Percentiles rank a stretch among this genome's conserved stretches.
phyloP scores from a whole-genome alignment of 2,888 invertebrate species.

The Coelogynopora nodosa region DNA sequence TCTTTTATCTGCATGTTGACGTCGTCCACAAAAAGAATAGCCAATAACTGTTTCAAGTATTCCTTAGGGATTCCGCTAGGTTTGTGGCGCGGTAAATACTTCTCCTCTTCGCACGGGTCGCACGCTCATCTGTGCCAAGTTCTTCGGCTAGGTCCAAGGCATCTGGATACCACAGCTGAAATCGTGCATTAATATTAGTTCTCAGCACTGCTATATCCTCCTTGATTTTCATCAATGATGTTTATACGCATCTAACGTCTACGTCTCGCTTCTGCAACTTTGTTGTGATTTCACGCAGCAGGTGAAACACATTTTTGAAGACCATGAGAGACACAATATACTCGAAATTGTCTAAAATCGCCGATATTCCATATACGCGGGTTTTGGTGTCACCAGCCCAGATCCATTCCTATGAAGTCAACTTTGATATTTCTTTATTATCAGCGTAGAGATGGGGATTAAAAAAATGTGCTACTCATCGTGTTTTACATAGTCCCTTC shows the following conservation, averaged over 20 bases:
- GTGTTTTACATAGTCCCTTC: slow-evolving; percentile 27
- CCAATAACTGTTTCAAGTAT: slow-evolving; percentile 19
- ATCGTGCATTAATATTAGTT: slow-evolving; percentile 25
- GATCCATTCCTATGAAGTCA: slow-evolving; percentile 26
- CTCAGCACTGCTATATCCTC: slow-evolving; percentile 31
- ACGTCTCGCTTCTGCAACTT: not conserved
- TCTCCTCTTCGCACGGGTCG: slow-evolving; percentile 4
- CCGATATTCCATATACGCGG: not conserved
- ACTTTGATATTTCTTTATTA: slow-evolving; percentile 21
- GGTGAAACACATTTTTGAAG: not conserved
- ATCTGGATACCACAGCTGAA: slow-evolving; percentile 18
- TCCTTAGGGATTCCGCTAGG: slow-evolving; percentile 19
- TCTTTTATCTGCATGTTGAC: slow-evolving; percentile 19
- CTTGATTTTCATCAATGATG: not conserved
- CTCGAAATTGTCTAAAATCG: not conserved
- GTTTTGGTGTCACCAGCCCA: not conserved
- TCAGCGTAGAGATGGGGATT: slow-evolving; percentile 21
- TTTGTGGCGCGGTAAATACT: slow-evolving; percentile 16
- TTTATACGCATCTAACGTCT: not conserved
- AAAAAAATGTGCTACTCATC: slow-evolving; percentile 15
- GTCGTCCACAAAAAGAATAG: slow-evolving; percentile 19
- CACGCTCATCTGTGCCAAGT: slow-evolving; percentile 28
- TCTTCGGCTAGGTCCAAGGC: slow-evolving; percentile 8
- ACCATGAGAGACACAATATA: not conserved
- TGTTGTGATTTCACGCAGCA: not conserved